Conservation (phyloP, 2,888 invertebrate genomes). For the Tenthredo mesomela region DNA sequence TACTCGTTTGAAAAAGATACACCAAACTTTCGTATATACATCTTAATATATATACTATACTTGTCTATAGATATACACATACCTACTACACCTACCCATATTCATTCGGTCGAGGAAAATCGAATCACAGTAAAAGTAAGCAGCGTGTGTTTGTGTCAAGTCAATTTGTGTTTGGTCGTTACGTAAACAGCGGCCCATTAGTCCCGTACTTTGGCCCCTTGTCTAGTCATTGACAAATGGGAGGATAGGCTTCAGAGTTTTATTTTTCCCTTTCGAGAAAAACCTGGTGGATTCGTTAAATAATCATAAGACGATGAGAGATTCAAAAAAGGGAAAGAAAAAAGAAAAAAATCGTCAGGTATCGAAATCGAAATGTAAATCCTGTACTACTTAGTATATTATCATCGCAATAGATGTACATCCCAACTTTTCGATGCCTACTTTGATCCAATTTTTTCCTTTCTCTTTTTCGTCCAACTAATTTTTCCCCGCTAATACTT, state of each 20-base stretch:
- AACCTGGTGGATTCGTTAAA: not conserved
- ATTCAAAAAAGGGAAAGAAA: not conserved
- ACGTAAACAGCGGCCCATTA: slow-evolving; percentile 41
- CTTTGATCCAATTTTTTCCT: not conserved
- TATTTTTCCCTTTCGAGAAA: not conserved
- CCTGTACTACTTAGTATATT: not conserved
- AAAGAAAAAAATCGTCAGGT: not conserved
- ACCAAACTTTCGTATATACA: slow-evolving; percentile 1
- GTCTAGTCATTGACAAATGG: slow-evolving; percentile 43
- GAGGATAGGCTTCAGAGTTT: not conserved
- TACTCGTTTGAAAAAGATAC: not conserved
- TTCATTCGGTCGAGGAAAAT: slow-evolving; percentile 7
- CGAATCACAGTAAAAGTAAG: slow-evolving; percentile 31
- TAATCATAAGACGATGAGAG: slow-evolving; percentile 2
- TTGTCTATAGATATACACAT: not conserved
- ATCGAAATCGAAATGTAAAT: not conserved
- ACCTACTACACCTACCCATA: not conserved
- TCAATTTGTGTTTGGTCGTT: slow-evolving; percentile 49
- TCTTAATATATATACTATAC: too few species aligned
- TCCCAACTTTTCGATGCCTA: not conserved
- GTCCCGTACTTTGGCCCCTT: not conserved
- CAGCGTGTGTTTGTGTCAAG: slow-evolving; percentile 46
- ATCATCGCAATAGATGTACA: too few species aligned
- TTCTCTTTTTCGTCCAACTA: not conserved
- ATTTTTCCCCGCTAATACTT: not conserved